Evolutionary conservation across 1,140 invertebrate species (phyloP).

Genomic region (Subanguina moxae): DNA sequence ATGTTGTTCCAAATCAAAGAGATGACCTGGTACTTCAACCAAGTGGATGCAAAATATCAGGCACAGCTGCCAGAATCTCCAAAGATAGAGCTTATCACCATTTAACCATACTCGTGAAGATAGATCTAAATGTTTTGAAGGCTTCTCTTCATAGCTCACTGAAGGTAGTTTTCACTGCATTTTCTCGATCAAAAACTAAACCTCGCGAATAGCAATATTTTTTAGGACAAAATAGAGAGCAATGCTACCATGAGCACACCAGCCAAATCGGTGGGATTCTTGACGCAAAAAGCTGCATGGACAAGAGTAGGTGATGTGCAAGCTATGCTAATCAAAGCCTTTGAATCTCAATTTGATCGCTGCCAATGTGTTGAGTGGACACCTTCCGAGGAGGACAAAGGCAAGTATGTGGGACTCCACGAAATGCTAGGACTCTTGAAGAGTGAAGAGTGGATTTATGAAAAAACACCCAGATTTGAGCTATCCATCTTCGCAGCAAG

Average conservation of each 20-base stretch:
- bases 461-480: conserved; percentile 48
- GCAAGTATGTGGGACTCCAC: conserved; percentile 20
- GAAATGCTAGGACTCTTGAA: conserved; percentile 30
- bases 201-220: background rate
- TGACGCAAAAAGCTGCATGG: conserved; percentile 34
- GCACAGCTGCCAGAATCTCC: conserved; percentile 54
- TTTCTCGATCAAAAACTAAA: too few relatives aligned
- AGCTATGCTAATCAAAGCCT: conserved; percentile 28
- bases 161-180: conserved; percentile 15
- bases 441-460: conserved; percentile 51
- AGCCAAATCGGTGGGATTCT: conserved; percentile 49
- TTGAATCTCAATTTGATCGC: conserved; percentile 32
- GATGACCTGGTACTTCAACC: conserved; percentile 54
- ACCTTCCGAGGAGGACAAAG: conserved; percentile 9
- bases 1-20: conserved; percentile 26
- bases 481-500: conserved; percentile 3
- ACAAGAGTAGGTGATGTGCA: conserved; percentile 20
- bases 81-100: conserved; percentile 53
- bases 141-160: conserved; percentile 41
- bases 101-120: conserved; percentile 51
- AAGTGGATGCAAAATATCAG: conserved; percentile 50
- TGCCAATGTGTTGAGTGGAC: conserved; percentile 8
- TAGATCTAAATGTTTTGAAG: conserved; percentile 36
- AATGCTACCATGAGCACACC: conserved; percentile 51
- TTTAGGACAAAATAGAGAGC: conserved; percentile 44